Evolutionary conservation across 2,113 vertebrate species (phyloP), one percentile per base, ranked within the genome.

Genomic region (Perccottus glenii): DNA sequence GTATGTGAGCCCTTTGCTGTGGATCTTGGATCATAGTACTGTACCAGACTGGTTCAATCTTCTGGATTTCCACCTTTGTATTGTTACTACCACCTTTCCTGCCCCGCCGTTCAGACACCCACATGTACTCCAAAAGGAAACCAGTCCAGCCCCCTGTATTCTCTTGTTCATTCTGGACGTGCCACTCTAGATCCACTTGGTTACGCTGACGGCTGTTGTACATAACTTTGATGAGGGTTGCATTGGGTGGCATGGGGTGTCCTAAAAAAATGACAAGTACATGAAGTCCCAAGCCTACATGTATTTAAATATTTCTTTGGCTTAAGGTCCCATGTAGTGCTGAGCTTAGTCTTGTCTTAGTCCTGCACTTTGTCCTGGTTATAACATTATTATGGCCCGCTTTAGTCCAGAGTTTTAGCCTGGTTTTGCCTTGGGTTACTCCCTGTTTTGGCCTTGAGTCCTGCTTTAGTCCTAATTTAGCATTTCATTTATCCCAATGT

Each of bases 101-200:
- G 16, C 15, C 80, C 0, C 80, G 81, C 0, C 5, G 35, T 63
- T 85, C 76, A 77, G 90, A 71, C 88, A 90, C 1, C 70, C 66
- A 88, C 11, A 80, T 89, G 61, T 90, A 87, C 83, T 97, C 94
- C 46, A 96, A 82, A 64, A 94, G 81, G 61, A 98, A 98, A 14
- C 94, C 94, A 0, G 95, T 96, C 60, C 94, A 80, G 35, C 78
- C 6, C 45, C 64, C 61, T 47, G 15, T 40, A 14, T 43, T 46
- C 9, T 8, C 35, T 1, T 51, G 60, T n/a, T 95, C 88, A 0
- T 85, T 90, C 6, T 89, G 53, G 0, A 92, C 84, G 55, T 85
- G 73, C 96, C 96, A 96, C 45, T 94, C 93, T 79, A 98, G 59
- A 61, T 93, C 92, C 84, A 97, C 95, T 84, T 97, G 93, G 0